Conservation (phyloP, 2,888 invertebrate genomes). For the Melieria crassipennis region DNA sequence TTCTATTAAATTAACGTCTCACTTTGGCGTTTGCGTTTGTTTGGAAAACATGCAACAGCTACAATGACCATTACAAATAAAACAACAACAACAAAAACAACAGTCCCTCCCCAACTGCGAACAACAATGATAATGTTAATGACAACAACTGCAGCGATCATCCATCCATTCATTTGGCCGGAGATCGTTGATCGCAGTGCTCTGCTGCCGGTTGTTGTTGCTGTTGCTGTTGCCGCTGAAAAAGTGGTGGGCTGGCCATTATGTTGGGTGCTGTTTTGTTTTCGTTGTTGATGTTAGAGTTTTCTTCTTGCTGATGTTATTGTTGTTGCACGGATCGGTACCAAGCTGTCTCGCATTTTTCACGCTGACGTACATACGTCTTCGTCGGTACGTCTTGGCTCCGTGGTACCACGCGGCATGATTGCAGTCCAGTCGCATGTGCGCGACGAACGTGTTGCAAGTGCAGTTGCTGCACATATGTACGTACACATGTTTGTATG, state of each 20-base stretch:
- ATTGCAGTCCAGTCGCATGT: not conserved
- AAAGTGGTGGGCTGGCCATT: too few relatives aligned
- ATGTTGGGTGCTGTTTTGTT: not conserved
- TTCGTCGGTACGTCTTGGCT: not conserved
- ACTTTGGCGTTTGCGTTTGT: not conserved
- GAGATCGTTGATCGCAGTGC: not conserved
- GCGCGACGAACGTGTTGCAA: not conserved
- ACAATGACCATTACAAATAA: not conserved
- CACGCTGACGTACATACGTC: not conserved
- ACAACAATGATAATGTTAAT: too few relatives aligned
- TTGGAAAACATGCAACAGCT: not conserved
- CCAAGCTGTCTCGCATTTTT: conserved; percentile 28
- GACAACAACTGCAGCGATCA: too few relatives aligned
- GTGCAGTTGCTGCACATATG: not conserved
- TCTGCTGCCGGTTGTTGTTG: not conserved
- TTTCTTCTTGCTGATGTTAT: not conserved
- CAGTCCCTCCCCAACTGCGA: not conserved
- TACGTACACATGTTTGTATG: not conserved
- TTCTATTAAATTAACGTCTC: conserved; percentile 17
- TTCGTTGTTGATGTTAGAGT: not conserved
- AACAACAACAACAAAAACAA: not conserved
- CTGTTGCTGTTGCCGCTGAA: not conserved
- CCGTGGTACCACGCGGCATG: not conserved
- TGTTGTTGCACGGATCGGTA: conserved; percentile 2
- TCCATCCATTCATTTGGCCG: not conserved